Base-by-base conservation (phyloP, 2,888 invertebrate genomes). In the Drosophila paranaensis region DNA sequence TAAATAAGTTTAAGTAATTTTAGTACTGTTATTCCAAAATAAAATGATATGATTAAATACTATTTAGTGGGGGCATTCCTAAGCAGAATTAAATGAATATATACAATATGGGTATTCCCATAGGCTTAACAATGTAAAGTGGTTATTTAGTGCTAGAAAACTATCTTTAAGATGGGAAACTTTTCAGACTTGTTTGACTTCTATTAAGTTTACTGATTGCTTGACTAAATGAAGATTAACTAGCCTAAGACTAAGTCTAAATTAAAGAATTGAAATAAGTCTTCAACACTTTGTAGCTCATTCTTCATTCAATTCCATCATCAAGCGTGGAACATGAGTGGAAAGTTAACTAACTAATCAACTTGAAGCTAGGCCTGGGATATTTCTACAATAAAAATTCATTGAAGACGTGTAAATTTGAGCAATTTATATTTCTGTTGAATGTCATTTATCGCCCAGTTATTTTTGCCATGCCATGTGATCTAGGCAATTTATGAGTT, bases 401-500 rank as follows among this genome's bases (percentile, higher is more conserved):
- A 50, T 20, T 20, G 13, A 20, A 1, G 35, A 35, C 33, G 33
- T 33, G 16, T 16, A 50, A 33, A 33, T 35, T 50, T 35, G 3
- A 45, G 6, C 11, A 45, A 37, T 16, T 30, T 27, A 16, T n/a
- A n/a, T 42, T 37, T 14, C 10, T 27, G n/a, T 27, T n/a, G 25
- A 14, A 6, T 53, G 8, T 2, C 16, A 13, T 33, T 20, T 13
- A 11, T 16, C 16, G 27, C 27, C 6, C 16, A 2, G 16, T 6
- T 50, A 16, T 50, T 33, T 16, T 50, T 53, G 14, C 20, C 2
- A 3, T 25, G 39, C 0, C 0, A 25, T 6, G 27, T 27, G 14
- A 16, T 20, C 14, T 53, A 20, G 3, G 8, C 14, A 39, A 39
- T 65, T 46, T 39, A 39, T 16, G 54, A 46, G 46, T 46, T 65